Base-by-base conservation (phyloP, 1,140 invertebrate species). In the Heterodera carotae region DNA sequence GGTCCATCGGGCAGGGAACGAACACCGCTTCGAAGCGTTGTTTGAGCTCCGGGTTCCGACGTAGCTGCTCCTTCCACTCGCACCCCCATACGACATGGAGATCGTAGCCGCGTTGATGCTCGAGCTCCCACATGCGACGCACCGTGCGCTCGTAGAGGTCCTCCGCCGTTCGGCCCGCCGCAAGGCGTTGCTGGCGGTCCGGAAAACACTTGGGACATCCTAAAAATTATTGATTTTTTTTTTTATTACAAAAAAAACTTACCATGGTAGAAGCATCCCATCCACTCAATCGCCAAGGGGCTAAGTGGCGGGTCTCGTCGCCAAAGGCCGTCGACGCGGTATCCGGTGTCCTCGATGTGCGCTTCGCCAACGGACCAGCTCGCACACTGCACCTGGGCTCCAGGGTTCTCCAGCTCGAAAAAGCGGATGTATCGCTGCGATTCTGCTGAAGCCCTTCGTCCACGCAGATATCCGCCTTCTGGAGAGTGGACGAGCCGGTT, bases 211-310 rank as follows among this genome's bases (percentile, higher is more conserved):
- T 8, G 5, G 71, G 48, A 12, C 62, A 73, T 1, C 71, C 71
- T 56, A 0, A 39, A 39, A 6, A 39, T 6, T 6, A 39, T 8
- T 43, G 12, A 43, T 43, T 43, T 33, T 22, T 69, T 29, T 34
- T 76, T 36, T 36, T 31, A 22, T n/a, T n/a, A 66, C 29, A 76
- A 0, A 7, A 73, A 18, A 68, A 18, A 34, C 22, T n/a, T 1
- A 75, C 62, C 69, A 22, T 76, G 71, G 43, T 73, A 59, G n/a
- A 62, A 72, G 33, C 70, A 75, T 5, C 74, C 74, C 0, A 75
- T n/a, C n/a, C 39, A 76, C 22, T 76, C 74, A 12, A 76, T 69
- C 7, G 69, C 74, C 3, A 76, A 10, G 2, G 74, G 62, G 4
- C 74, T 0, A 67, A 36, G 59, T 15, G 74, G 62, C 1, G 25